These are phyloP conservation scores for Cladorhizidae sp. DNA, from an alignment of 37 sponge, comb jelly and placozoan genomes.

Conservation along the genomic window DNA sequence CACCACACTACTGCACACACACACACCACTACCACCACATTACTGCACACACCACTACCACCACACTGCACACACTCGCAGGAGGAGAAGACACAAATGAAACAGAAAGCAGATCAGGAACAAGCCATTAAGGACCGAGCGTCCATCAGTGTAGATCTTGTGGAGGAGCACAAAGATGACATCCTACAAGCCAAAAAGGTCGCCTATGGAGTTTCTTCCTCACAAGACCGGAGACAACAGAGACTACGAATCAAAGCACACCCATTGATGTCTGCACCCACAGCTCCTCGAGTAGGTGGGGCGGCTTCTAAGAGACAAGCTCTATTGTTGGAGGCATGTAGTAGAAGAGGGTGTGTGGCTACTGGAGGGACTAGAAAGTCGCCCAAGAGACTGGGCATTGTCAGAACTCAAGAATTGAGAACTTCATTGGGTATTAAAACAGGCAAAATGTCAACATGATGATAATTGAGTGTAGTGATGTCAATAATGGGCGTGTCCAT, in stretches of 20 bases:
- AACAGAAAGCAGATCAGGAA: constrained; percentile 53
- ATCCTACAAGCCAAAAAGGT: constrained; percentile 53
- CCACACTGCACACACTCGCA: neutral
- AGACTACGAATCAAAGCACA: constrained; percentile 49
- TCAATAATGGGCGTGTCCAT: too few species aligned
- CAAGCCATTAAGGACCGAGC: constrained; percentile 47
- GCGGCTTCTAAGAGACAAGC: neutral
- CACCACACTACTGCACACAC: too few species aligned
- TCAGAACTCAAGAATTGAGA: constrained; percentile 1
- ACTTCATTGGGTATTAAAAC: constrained; percentile 25
- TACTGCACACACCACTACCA: too few species aligned
- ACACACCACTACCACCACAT: too few species aligned
- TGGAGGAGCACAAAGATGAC: constrained; percentile 66
- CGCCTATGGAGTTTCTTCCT: constrained; percentile 20
- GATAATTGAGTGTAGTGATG: too few species aligned
- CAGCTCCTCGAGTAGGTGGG: neutral
- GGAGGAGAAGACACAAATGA: constrained; percentile 63
- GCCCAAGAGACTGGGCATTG: neutral
- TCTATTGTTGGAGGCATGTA: constrained; percentile 37
- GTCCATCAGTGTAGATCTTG: constrained; percentile 59
- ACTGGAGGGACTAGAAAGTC: too few species aligned
- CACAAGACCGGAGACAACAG: constrained; percentile 21
- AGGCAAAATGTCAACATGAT: too few species aligned
- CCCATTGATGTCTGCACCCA: constrained; percentile 26
- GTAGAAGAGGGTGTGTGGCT: neutral